Evolutionary conservation across 2,113 vertebrate genomes (phyloP).

Genomic region (Illadopsis cleaveri): DNA sequence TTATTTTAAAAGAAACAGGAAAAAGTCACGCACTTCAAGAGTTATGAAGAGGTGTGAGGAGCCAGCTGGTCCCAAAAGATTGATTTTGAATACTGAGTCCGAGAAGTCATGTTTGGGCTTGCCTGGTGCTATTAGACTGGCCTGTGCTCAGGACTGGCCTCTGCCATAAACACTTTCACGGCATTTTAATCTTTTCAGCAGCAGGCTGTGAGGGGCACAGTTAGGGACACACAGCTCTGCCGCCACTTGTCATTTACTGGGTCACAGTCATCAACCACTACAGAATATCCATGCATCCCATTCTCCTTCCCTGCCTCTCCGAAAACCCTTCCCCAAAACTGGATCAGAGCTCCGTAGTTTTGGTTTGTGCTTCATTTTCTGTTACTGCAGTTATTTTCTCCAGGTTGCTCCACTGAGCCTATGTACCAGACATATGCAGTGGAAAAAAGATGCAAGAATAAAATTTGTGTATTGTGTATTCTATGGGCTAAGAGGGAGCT

Average conservation of each 20-base stretch:
- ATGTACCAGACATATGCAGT: neutral
- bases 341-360: neutral
- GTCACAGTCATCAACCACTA: neutral
- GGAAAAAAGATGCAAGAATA: neutral
- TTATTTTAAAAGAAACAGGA: conserved; percentile 12
- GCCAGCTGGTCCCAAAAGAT: conserved; percentile 6
- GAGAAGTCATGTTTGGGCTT: neutral
- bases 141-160: neutral
- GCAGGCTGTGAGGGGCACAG: neutral
- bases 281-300: neutral
- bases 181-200: neutral
- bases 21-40: neutral
- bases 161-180: neutral
- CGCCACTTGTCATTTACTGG: neutral
- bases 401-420: neutral
- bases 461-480: neutral
- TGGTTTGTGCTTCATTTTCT: neutral
- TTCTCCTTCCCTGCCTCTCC: neutral
- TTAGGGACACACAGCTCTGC: neutral
- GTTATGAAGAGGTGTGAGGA: conserved; percentile 1
- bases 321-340: neutral
- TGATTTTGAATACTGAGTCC: neutral
- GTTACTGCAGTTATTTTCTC: neutral
- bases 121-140: neutral
- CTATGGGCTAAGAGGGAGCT: neutral